Conservation (phyloP, 2,113 vertebrate genomes). For the Trichomycterus rosablanca region DNA sequence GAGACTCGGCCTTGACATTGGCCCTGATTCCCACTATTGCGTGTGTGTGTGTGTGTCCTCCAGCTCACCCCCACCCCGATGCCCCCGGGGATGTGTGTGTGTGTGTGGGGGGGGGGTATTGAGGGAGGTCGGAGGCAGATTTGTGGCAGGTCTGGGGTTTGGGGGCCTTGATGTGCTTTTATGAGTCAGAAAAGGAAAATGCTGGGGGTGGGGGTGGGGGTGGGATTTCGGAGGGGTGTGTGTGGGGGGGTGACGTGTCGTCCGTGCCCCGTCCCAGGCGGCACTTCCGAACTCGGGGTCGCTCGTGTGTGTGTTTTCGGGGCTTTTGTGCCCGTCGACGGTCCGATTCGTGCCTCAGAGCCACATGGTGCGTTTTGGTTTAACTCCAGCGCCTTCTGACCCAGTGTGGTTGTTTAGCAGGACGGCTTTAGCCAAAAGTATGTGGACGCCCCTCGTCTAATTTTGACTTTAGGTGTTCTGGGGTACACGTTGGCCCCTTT, state of each 20-base stretch:
- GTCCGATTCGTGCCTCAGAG: neutral
- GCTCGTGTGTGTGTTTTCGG: neutral
- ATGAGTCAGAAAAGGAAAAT: neutral
- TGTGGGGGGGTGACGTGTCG: neutral
- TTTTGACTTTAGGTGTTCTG: too few relatives aligned
- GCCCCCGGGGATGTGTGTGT: constrained; percentile 43
- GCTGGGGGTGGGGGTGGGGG: too few relatives aligned
- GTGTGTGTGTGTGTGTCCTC: constrained; percentile 56
- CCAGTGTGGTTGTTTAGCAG: too few relatives aligned
- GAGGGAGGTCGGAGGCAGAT: constrained; percentile 41
- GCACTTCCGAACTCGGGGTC: neutral
- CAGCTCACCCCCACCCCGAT: constrained; percentile 34
- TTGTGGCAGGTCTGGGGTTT: constrained; percentile 43
- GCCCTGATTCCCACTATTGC: constrained; percentile 37
- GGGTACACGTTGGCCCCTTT: too few relatives aligned
- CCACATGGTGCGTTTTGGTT: too few relatives aligned
- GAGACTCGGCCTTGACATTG: constrained; percentile 47
- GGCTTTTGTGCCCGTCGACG: neutral
- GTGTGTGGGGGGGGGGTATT: too few relatives aligned
- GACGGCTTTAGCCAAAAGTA: too few relatives aligned
- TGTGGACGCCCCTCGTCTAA: too few relatives aligned
- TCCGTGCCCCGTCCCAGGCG: neutral
- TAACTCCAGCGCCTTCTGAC: too few relatives aligned
- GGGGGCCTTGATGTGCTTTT: constrained; percentile 37
- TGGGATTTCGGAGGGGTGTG: too few relatives aligned